Evolutionary conservation across 1,140 invertebrate species (phyloP), one percentile per base, ranked within the genome.

Genomic region (Hylaeus anthracinus): DNA sequence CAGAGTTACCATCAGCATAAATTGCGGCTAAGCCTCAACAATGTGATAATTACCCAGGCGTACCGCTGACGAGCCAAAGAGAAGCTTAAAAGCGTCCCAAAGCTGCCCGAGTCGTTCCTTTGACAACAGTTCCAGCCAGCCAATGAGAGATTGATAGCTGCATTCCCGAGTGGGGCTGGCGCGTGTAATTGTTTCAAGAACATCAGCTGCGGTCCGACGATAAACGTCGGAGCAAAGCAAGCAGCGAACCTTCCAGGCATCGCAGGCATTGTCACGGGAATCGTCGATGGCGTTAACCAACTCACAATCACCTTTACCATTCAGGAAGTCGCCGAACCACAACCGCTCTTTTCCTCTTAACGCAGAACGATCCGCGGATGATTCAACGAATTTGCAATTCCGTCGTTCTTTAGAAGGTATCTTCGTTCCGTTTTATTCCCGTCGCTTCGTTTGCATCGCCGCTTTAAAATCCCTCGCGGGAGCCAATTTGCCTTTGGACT

Each of bases 181-280:
- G 55, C 41, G 65, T 61, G 55, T 77, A 70, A 77, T 61, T 70
- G 65, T 60, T 70, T 60, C 56, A 61, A 51, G 55, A 60, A 39
- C 75, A 26, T 60, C 37, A 43, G 53, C 65, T 51, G 75, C n/a
- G 45, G 51, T 53, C 15, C 56, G n/a, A 45, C 4, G 66, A 43
- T 63, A 71, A 78, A 66, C 53, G 37, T 4, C 5, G 14, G 1
- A 3, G 3, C 2, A 10, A 48, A 43, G 14, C 12, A 9, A 3
- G 10, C 3, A 14, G 37, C n/a, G 26, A 14, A 5, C n/a, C 63
- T 75, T 51, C 12, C 1, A 3, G n/a, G 39, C 63, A 66, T 75
- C 15, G 73, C 12, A 56, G 39, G 72, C 37, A 48, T 69, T 69
- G 66, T 69, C 48, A 9, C 48, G 10, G 9, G 48, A 53, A 14